Base-by-base conservation (phyloP, 2,797 vertebrate species). In the Selene dorsalis region DNA sequence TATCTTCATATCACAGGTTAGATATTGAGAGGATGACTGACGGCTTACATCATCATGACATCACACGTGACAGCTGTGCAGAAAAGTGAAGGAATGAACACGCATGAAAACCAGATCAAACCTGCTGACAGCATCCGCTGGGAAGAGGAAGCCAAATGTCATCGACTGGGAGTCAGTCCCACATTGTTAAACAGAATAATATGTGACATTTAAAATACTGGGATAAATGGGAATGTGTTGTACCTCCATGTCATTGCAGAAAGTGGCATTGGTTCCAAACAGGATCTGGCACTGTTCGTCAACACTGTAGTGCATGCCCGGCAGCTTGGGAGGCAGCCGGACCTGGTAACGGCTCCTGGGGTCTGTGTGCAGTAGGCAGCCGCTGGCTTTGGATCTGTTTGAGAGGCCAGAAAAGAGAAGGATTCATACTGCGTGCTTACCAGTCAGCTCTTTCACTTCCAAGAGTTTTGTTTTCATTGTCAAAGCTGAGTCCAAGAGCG, bases 221-320 rank as follows among this genome's bases (percentile, higher is more conserved):
- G 35, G 9, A 35, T n/a, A 48, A n/a, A 41, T 20, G 2, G 2
- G 1, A 61, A 16, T 14, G 28, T 50, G 39, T n/a, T 26, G 81
- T 92, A 99, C 98, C 97, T 98, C 96, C 98, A 98, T 99, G 63
- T 98, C 94, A 75, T 92, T 96, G 92, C 98, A 99, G 95, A 98
- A 98, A 0, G 97, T 98, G 66, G 97, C 96, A 3, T 99, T 99
- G 90, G 95, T 96, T 79, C 98, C 98, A 53, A 99, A 99, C 17
- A 99, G 95, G 80, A 99, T 99, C 94, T 98, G 97, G 91, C 98
- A 99, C 91, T 99, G 98, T 55, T 98, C 96, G 0, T 96, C 95
- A 0, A 96, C 96, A 1, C 97, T 98, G 92, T 99, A 99, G 91
- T 99, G 97, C 98, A 99, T 98, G 38, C 98, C 98, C 0, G 98